phyloP scores from a whole-genome alignment of 2,888 invertebrate genomes.

The Cantharis rufa region DNA sequence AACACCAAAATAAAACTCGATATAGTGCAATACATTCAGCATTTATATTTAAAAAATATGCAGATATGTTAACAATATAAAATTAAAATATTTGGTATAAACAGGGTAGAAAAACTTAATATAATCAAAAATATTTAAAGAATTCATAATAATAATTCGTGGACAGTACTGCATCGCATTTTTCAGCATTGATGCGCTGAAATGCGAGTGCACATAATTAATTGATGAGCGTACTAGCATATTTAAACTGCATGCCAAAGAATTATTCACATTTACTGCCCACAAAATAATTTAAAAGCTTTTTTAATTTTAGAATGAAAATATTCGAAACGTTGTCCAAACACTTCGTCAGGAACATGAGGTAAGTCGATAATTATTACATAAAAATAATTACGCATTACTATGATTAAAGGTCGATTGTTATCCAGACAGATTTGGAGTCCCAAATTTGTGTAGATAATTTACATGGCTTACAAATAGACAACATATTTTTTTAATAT shows the following conservation, averaged over 20 bases:
- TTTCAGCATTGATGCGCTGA: not conserved
- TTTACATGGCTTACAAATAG: not conserved
- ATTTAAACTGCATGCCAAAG: not conserved
- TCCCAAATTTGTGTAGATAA: not conserved
- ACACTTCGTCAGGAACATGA: constrained; percentile 29
- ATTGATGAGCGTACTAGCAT: not conserved
- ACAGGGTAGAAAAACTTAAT: not conserved
- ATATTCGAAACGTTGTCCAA: constrained; percentile 14
- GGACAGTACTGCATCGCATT: not conserved
- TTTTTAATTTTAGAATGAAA: constrained; percentile 27
- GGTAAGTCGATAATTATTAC: constrained; percentile 18
- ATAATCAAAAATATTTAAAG: constrained; percentile 13
- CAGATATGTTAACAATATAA: constrained; percentile 9
- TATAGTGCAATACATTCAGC: not conserved
- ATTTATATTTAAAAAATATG: constrained; percentile 11
- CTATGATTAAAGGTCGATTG: not conserved
- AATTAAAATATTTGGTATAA: constrained; percentile 18
- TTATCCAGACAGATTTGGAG: not conserved
- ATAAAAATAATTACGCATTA: not conserved
- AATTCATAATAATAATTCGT: not conserved
- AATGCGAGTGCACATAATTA: not conserved
- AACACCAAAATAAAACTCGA: not conserved
- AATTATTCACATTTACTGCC: not conserved
- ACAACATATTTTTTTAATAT: not conserved
- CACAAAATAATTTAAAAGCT: not conserved